These are phyloP conservation scores for Caenorhabditis afra DNA, from an alignment of 2,888 invertebrate species.

Conservation along the genomic window DNA sequence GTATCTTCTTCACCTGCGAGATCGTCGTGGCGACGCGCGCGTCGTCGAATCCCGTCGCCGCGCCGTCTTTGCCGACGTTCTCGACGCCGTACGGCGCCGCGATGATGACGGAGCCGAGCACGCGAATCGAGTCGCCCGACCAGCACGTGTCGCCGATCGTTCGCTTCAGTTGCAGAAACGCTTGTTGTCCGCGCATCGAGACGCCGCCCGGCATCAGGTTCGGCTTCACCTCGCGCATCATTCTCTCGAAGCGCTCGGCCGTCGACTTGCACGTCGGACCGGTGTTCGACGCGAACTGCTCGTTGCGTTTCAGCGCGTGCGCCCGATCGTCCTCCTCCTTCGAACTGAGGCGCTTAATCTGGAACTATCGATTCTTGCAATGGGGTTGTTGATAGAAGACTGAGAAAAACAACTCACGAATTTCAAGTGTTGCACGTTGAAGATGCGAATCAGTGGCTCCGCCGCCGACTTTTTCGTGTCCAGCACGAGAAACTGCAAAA, in stretches of 20 bases:
- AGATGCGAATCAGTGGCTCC: conserved; percentile 61
- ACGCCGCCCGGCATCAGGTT: conserved; percentile 24
- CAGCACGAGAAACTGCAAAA: conserved; percentile 58
- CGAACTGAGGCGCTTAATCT: conserved; percentile 28
- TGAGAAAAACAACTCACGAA: conserved; percentile 51
- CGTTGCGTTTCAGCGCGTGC: no score
- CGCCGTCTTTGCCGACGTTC: conserved; percentile 37
- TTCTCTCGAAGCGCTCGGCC: conserved; percentile 21
- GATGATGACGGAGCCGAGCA: conserved; percentile 42
- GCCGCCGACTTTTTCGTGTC: conserved; percentile 39
- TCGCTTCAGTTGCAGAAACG: conserved; percentile 60
- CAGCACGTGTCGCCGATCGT: conserved; percentile 64
- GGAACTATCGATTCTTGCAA: conserved; percentile 5
- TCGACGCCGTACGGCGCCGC: conserved; percentile 26
- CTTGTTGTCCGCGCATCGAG: conserved; percentile 57
- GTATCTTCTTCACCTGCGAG: conserved; percentile 66
- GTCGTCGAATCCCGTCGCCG: conserved; percentile 46
- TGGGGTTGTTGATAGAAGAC: not conserved
- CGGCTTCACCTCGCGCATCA: not conserved
- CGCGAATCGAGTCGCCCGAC: conserved; percentile 55
- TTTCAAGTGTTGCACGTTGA: conserved; percentile 59
- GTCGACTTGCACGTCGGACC: not conserved
- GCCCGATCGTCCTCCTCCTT: not conserved
- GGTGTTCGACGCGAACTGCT: not conserved
- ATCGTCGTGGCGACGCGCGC: conserved; percentile 57